Conservation (phyloP, 2,113 vertebrate species). For the Bubo blakistoni region DNA sequence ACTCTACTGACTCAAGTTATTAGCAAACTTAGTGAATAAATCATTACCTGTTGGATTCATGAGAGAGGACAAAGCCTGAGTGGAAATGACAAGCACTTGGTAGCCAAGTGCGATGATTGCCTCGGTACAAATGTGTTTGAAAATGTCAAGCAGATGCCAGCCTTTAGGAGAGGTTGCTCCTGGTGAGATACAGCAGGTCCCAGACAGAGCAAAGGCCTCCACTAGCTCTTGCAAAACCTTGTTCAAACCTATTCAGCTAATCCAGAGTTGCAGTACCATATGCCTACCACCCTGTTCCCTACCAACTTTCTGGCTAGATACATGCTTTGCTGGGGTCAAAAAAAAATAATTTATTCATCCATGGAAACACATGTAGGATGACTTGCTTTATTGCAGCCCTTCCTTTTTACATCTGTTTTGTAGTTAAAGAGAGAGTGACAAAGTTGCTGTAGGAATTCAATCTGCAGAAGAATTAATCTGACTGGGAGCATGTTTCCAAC, state of each 20-base stretch:
- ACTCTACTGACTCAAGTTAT: background rate
- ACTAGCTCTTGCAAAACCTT: background rate
- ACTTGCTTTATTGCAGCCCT: background rate
- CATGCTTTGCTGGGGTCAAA: no score
- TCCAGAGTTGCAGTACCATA: background rate
- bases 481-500: background rate
- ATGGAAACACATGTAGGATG: background rate
- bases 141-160: background rate
- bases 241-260: rapidly evolving
- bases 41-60: background rate
- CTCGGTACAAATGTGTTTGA: background rate
- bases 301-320: background rate
- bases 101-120: background rate
- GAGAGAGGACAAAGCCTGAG: background rate
- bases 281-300: background rate
- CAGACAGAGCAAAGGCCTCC: background rate
- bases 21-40: background rate
- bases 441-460: background rate
- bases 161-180: background rate
- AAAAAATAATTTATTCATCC: background rate
- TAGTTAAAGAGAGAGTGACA: background rate
- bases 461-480: background rate
- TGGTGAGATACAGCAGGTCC: background rate
- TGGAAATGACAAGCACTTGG: background rate
- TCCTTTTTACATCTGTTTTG: background rate